These are phyloP conservation scores for Callipepla squamata DNA, from an alignment of 2,113 vertebrate genomes.

Conservation along the genomic window DNA sequence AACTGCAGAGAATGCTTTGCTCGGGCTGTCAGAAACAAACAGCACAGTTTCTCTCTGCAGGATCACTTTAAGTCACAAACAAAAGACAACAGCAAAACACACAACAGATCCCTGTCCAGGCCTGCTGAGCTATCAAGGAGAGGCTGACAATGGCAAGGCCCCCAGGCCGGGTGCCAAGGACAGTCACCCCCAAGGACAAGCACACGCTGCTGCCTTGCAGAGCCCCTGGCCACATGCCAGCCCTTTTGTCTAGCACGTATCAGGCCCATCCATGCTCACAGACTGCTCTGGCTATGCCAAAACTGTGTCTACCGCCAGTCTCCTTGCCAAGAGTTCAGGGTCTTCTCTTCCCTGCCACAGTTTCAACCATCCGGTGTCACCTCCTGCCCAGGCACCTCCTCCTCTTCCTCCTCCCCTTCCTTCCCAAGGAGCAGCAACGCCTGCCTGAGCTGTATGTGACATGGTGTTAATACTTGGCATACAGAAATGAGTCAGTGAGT, in stretches of 20 bases:
- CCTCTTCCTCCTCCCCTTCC: background rate
- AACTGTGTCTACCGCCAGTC: background rate
- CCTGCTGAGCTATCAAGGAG: background rate
- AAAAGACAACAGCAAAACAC: slow-evolving; percentile 62
- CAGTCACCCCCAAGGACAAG: slow-evolving; percentile 43
- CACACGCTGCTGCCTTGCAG: slow-evolving; percentile 39
- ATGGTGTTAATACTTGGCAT: background rate
- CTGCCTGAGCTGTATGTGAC: background rate
- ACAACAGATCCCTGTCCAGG: slow-evolving; percentile 55
- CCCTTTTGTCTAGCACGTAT: slow-evolving; percentile 67
- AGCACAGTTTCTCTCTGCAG: slow-evolving; percentile 21
- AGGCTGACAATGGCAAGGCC: slow-evolving; percentile 61
- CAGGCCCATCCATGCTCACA: slow-evolving; percentile 15
- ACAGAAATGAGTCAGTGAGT: slow-evolving; percentile 52
- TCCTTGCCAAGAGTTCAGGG: background rate
- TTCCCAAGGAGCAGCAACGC: fast-evolving
- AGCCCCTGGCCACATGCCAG: slow-evolving; percentile 14
- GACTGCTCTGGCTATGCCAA: background rate
- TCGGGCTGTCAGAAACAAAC: slow-evolving; percentile 19
- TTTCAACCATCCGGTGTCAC: background rate
- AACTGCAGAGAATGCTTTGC: slow-evolving; percentile 55
- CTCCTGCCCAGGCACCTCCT: background rate
- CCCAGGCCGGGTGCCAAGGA: slow-evolving; percentile 22
- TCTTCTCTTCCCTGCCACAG: background rate
- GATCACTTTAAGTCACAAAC: slow-evolving; percentile 55